Evolutionary conservation across 2,888 invertebrate species (phyloP).

Genomic region (Conchocele bisecta): DNA sequence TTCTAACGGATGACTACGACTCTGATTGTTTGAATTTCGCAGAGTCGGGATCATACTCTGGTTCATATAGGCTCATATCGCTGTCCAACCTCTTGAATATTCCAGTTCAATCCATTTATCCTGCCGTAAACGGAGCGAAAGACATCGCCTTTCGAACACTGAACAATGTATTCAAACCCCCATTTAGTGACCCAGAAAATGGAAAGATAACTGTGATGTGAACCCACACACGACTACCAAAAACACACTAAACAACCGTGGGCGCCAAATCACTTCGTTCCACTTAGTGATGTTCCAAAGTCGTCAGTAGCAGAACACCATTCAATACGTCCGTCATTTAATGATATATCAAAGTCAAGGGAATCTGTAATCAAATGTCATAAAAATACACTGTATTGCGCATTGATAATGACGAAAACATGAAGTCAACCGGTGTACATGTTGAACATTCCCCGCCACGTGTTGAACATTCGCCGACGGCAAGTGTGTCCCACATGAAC

Average conservation of each 20-base stretch:
- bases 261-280: slow-evolving; percentile 18
- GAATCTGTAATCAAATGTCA: too few relatives aligned
- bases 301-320: too few relatives aligned
- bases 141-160: not conserved
- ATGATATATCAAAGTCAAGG: too few relatives aligned
- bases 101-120: slow-evolving; percentile 12
- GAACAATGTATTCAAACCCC: slow-evolving; percentile 11
- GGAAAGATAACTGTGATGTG: slow-evolving; percentile 18
- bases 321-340: too few relatives aligned
- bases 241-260: not conserved
- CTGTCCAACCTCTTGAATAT: slow-evolving; percentile 13
- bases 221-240: slow-evolving; percentile 11
- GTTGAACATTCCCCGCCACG: too few relatives aligned
- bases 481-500: too few relatives aligned
- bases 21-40: slow-evolving; percentile 3
- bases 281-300: too few relatives aligned
- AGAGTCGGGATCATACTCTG: not conserved
- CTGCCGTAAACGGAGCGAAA: slow-evolving; percentile 1
- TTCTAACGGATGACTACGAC: slow-evolving; percentile 3
- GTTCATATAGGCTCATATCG: slow-evolving; percentile 12
- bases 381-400: too few relatives aligned
- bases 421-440: too few relatives aligned
- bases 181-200: slow-evolving; percentile 16
- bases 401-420: too few relatives aligned
- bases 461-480: too few relatives aligned